These are phyloP conservation scores for Microtus oregoni DNA, from an alignment of 2,113 vertebrate genomes.

Conservation along the genomic window DNA sequence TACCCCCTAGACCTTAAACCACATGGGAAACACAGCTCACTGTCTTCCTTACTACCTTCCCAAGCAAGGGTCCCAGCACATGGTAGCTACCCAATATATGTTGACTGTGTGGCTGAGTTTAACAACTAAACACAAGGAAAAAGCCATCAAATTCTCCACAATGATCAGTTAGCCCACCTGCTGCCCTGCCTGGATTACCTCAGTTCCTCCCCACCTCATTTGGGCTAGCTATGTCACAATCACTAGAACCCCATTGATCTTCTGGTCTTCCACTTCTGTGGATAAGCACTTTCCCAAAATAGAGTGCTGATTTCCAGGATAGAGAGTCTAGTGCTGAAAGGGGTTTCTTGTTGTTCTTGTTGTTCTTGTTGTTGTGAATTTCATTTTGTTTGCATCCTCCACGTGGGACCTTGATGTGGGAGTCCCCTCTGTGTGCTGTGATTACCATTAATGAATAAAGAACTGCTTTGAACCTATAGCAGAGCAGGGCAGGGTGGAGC, in stretches of 20 bases:
- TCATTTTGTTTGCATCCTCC: background rate
- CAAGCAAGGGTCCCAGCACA: background rate
- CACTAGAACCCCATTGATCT: background rate
- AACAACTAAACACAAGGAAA: background rate
- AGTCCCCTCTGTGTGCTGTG: too few species aligned
- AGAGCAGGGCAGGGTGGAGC: too few species aligned
- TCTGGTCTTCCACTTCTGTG: background rate
- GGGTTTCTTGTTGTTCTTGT: too few species aligned
- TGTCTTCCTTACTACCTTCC: background rate
- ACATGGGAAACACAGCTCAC: background rate
- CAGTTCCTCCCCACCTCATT: background rate
- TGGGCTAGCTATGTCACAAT: background rate
- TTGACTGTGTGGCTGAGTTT: background rate
- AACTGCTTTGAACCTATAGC: too few species aligned
- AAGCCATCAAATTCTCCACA: background rate
- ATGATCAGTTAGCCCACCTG: background rate
- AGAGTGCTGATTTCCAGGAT: background rate
- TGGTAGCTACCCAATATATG: background rate
- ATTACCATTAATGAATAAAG: too few species aligned
- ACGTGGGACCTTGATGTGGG: background rate
- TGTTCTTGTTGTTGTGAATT: background rate
- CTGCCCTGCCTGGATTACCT: background rate
- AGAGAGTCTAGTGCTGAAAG: background rate
- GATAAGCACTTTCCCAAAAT: constrained; percentile 9
- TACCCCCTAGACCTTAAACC: background rate